phyloP scores from a whole-genome alignment of 2,888 invertebrate genomes.

The Cheilosia pagana region DNA sequence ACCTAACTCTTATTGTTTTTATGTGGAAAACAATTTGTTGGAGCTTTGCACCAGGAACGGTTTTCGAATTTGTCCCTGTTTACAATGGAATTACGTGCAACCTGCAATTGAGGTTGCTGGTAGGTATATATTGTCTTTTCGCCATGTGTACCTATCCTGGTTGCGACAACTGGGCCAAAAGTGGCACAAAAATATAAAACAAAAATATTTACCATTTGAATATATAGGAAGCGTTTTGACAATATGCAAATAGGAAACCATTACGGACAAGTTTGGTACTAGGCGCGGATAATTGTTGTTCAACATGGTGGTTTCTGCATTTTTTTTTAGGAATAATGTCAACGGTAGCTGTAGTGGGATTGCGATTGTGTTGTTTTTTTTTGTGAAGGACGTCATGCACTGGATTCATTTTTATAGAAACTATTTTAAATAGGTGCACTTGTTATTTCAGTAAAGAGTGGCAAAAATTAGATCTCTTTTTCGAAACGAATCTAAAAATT shows the following conservation, averaged over 20 bases:
- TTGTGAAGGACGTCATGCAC: neutral
- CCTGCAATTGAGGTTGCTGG: slow-evolving; percentile 54
- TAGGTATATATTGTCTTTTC: slow-evolving; percentile 10
- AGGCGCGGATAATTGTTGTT: slow-evolving; percentile 64
- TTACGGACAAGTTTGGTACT: slow-evolving; percentile 53
- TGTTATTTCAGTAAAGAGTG: no score
- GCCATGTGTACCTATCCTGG: slow-evolving; percentile 3
- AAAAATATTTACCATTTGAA: slow-evolving; percentile 47
- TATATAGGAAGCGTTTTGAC: slow-evolving; percentile 39
- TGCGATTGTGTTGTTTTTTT: neutral
- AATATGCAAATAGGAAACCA: slow-evolving; percentile 61
- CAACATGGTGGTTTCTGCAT: slow-evolving; percentile 21
- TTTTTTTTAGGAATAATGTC: neutral
- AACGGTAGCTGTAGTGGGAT: neutral
- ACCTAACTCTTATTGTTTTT: slow-evolving; percentile 66
- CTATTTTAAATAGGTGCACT: no score
- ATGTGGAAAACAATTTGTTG: slow-evolving; percentile 69
- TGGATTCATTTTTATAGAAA: no score
- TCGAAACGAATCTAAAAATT: no score
- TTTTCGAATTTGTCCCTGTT: slow-evolving; percentile 55
- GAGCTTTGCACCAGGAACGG: slow-evolving; percentile 67
- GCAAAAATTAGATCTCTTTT: no score
- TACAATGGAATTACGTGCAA: slow-evolving; percentile 73
- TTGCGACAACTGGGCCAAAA: slow-evolving; percentile 39
- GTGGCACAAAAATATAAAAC: slow-evolving; percentile 46